These are phyloP conservation scores for Laterallus jamaicensis DNA, from an alignment of 2,113 vertebrate genomes.

Conservation along the genomic window DNA sequence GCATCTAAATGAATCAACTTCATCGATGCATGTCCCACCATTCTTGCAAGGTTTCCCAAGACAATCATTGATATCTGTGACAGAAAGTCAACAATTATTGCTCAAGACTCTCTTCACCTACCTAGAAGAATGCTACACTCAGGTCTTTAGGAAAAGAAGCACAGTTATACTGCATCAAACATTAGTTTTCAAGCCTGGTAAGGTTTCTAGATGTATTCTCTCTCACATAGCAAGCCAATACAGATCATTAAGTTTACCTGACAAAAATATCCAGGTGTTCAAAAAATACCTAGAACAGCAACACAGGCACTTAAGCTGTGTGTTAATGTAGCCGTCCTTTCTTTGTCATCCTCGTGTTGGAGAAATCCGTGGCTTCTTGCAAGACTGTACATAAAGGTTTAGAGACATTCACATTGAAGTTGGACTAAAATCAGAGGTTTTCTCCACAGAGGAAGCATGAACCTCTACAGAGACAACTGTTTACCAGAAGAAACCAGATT, in stretches of 20 bases:
- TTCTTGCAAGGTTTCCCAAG: conserved; percentile 86
- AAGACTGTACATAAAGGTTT: neutral
- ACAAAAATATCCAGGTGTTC: neutral
- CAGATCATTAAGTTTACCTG: neutral
- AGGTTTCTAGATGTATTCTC: neutral
- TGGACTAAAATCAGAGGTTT: neutral
- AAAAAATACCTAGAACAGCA: neutral
- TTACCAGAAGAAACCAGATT: neutral
- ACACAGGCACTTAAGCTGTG: neutral
- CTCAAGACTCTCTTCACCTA: neutral
- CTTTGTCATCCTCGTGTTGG: neutral
- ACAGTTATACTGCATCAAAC: neutral
- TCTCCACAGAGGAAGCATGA: neutral
- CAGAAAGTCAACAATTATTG: neutral
- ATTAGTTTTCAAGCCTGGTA: neutral
- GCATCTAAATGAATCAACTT: conserved; percentile 88
- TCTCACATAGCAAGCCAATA: neutral
- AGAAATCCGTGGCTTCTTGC: neutral
- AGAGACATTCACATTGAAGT: neutral
- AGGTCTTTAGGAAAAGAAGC: neutral
- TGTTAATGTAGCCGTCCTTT: neutral
- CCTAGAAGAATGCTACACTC: neutral
- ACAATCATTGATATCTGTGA: conserved; percentile 92
- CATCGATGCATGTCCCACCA: conserved; percentile 92
- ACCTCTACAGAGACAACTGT: neutral